These are phyloP conservation scores for Pterocles orientalis DNA, from an alignment of 2,113 vertebrate genomes.

Conservation along the genomic window DNA sequence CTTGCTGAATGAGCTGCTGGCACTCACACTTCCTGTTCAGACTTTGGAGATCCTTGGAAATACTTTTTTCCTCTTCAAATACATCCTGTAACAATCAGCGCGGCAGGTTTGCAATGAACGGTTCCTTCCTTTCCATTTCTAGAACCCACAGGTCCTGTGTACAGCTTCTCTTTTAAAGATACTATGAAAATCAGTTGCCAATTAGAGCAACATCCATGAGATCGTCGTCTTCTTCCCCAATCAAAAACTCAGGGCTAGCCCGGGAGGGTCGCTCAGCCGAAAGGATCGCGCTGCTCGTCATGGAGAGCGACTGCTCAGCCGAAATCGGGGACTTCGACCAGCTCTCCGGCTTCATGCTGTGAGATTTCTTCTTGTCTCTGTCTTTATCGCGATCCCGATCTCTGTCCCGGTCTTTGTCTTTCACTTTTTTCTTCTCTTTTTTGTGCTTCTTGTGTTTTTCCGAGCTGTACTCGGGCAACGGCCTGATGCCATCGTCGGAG, in stretches of 20 bases:
- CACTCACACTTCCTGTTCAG: not conserved
- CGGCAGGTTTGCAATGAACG: not conserved
- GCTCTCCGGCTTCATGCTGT: constrained; percentile 90
- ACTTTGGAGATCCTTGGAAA: not conserved
- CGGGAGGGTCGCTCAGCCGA: constrained; percentile 86
- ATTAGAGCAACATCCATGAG: constrained; percentile 97
- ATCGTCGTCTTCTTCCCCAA: constrained; percentile 95
- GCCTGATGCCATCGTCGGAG: constrained; percentile 91
- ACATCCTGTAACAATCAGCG: accelerated
- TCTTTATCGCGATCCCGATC: constrained; percentile 87
- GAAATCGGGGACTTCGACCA: constrained; percentile 96
- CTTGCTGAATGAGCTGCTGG: not conserved
- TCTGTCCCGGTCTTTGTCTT: constrained; percentile 86
- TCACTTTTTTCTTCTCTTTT: constrained; percentile 97
- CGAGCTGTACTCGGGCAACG: constrained; percentile 86
- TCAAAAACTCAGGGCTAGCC: constrained; percentile 90
- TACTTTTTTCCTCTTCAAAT: not conserved
- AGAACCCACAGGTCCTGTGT: not conserved
- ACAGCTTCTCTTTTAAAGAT: not conserved
- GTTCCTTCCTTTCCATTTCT: not conserved
- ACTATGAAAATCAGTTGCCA: constrained; percentile 78
- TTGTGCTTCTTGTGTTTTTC: constrained; percentile 99
- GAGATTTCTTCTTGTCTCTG: constrained; percentile 93
- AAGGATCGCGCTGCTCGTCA: constrained; percentile 79
- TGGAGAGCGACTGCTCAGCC: constrained; percentile 86